Evolutionary conservation across 2,113 vertebrate genomes (phyloP).

Genomic region (Tyto alba): DNA sequence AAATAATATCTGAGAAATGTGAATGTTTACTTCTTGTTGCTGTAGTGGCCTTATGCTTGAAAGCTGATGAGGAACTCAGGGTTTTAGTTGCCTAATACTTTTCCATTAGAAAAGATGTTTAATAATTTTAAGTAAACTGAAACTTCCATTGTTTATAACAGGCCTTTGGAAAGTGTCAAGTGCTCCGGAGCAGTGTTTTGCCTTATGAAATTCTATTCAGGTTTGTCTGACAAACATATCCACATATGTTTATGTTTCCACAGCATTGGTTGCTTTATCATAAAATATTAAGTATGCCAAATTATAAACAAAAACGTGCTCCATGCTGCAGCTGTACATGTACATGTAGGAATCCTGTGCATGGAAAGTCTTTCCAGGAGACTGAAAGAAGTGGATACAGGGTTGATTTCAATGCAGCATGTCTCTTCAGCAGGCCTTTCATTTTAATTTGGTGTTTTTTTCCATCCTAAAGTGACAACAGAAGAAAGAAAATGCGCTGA

Average conservation of each 20-base stretch:
- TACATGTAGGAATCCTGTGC: background rate
- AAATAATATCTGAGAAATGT: background rate
- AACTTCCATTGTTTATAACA: slow-evolving; percentile 52
- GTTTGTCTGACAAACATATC: slow-evolving; percentile 48
- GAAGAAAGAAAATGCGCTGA: background rate
- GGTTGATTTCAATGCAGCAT: background rate
- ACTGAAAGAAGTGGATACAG: background rate
- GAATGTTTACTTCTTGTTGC: slow-evolving; percentile 25
- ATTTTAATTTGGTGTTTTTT: background rate
- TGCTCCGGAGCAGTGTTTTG: slow-evolving; percentile 47
- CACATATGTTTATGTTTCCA: slow-evolving; percentile 46
- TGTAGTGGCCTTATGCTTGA: background rate
- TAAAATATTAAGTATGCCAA: slow-evolving; percentile 45
- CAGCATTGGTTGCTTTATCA: slow-evolving; percentile 50
- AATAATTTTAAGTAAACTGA: slow-evolving; percentile 51
- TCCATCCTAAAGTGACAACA: background rate
- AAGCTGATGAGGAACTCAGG: background rate
- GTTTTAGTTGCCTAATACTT: slow-evolving; percentile 50
- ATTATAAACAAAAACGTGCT: slow-evolving; percentile 27
- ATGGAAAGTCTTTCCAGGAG: background rate
- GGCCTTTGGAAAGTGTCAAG: slow-evolving; percentile 59
- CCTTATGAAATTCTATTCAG: slow-evolving; percentile 54
- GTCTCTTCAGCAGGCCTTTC: background rate
- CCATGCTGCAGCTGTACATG: background rate
- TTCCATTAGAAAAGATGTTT: slow-evolving; percentile 64